Conservation (phyloP, 1,140 invertebrate genomes). For the Brachionus paranguensis region DNA sequence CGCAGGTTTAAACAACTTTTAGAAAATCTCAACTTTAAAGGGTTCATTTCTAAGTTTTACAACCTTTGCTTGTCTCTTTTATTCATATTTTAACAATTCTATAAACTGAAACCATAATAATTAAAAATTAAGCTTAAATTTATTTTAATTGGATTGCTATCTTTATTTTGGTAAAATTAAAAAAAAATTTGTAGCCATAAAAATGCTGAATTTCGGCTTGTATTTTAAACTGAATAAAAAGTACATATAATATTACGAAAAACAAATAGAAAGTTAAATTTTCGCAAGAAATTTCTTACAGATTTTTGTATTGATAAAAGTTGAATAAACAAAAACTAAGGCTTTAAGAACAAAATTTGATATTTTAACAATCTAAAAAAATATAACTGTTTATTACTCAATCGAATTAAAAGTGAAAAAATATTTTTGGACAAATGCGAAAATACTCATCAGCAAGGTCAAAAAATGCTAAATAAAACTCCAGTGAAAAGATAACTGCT, state of each 20-base stretch:
- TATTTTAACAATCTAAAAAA: neutral
- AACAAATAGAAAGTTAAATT: neutral
- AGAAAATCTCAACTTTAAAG: too few relatives aligned
- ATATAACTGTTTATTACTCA: neutral
- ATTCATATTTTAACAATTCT: too few relatives aligned
- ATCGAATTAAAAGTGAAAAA: neutral
- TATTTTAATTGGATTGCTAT: too few relatives aligned
- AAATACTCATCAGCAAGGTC: neutral
- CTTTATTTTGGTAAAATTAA: too few relatives aligned
- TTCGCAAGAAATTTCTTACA: neutral
- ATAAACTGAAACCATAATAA: too few relatives aligned
- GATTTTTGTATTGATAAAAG: neutral
- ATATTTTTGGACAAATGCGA: neutral
- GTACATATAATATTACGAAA: neutral
- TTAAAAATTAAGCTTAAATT: too few relatives aligned
- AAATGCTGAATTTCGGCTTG: neutral
- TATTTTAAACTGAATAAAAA: neutral
- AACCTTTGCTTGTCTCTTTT: too few relatives aligned
- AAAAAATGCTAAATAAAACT: neutral
- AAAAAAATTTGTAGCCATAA: too few relatives aligned
- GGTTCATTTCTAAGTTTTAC: too few relatives aligned
- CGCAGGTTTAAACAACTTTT: too few relatives aligned
- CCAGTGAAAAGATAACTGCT: neutral
- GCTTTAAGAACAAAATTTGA: neutral
- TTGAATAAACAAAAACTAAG: neutral